Base-by-base conservation (phyloP, 2,113 vertebrate genomes). In the Dipodomys ordii region DNA sequence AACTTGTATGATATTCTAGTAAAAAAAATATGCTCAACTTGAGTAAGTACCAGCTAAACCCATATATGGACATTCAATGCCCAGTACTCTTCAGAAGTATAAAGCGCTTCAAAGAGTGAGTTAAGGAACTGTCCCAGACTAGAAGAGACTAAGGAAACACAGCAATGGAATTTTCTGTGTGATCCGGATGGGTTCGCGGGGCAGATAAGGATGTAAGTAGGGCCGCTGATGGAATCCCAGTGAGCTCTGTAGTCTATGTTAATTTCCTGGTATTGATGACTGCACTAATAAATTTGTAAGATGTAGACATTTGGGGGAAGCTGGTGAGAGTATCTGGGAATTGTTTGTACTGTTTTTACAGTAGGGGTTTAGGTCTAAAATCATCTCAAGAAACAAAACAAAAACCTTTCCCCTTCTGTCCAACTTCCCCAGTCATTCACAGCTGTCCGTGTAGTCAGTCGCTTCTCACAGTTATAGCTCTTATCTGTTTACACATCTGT, bases 381-480 rank as follows among this genome's bases (percentile, higher is more conserved):
- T 88, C 60, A 90, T 90, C 83, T 80, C 25, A 25, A 82, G 79
- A 95, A 86, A 53, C 69, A 83, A 77, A 83, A 79, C 60, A 62
- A 46, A 71, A 93, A 57, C n/a, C 4, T 62, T 67, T 74, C 62
- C 49, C 67, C 74, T 83, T 72, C 60, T 62, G 22, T 53, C 67
- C 28, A 15, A 25, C 32, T 68, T 67, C 68, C 88, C 44, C n/a
- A 39, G 78, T 81, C 69, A 77, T 28, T 20, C 6, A 11, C 16
- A 62, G 69, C 71, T 53, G n/a, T 18, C 28, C 16, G 16, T 0
- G 25, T 7, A 13, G 78, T 67, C 64, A 16, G 83, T 60, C 19
- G 2, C 62, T 10, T 19, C 1, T 4, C 9, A 30, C 11, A 6
- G 7, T 13, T 13, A 23, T 18, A 0, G 5, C 19, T 27, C 9